Base-by-base conservation (phyloP, 2,797 vertebrate species). In the Aphelocoma californica region DNA sequence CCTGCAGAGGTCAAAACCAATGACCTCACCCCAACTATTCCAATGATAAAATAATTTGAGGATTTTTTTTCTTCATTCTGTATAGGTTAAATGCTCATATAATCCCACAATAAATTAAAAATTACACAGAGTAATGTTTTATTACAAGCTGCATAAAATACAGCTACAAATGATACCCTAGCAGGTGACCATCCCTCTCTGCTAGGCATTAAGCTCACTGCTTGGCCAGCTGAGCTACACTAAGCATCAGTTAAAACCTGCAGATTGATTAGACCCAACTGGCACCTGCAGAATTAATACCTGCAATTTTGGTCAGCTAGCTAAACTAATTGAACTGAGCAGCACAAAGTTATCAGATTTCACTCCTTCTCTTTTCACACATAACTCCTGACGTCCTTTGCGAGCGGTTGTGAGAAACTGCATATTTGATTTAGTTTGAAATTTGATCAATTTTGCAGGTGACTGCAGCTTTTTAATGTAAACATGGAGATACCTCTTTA, bases 201-300 rank as follows among this genome's bases (percentile, higher is more conserved):
- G 79, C n/a, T 69, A 86, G 51, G 77, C 72, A 79, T 84, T 94
- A 95, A 97, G 88, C 58, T 80, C 57, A 56, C 34, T 2, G 1
- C 70, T 93, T 80, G 86, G 82, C 88, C 92, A 95, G 67, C 77
- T 77, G 86, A 96, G 74, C 86, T 84, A 72, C 81, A 81, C 78
- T 94, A 79, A 94, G 93, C 67, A 82, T 75, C 53, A 92, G 67
- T 93, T 85, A 95, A 97, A 88, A 88, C 86, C 95, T 90, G 56
- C 62, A 92, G 85, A 91, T 67, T 92, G 86, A 95, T 93, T 92
- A 94, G 84, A 82, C 81, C 53, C 83, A 92, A 84, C 74, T 86
- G 88, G 90, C 93, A 93, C 92, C 95, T 97, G 95, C 93, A 95
- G 83, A 94, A 96, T 96, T 95, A 95, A 91, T 92, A 94, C 96